Evolutionary conservation across 2,888 invertebrate species (phyloP).

Genomic region (Mesochorus sp.): DNA sequence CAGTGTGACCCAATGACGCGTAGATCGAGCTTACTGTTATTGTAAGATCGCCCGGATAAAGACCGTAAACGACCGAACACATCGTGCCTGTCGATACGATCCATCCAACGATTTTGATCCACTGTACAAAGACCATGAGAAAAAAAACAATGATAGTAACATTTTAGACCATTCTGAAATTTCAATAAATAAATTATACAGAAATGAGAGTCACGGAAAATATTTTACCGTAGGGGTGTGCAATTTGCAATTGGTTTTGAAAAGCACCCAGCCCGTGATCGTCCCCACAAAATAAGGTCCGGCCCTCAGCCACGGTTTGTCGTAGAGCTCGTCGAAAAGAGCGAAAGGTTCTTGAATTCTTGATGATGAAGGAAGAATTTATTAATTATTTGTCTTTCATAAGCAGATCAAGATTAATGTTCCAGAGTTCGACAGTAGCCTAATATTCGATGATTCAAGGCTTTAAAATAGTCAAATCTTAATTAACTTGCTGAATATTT

Average conservation of each 20-base stretch:
- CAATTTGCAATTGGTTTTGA: slow-evolving; percentile 87
- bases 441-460: too few species aligned
- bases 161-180: not conserved
- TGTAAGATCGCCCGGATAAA: slow-evolving; percentile 79
- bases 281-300: slow-evolving; percentile 92
- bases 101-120: slow-evolving; percentile 77
- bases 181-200: not conserved
- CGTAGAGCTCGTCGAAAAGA: slow-evolving; percentile 91
- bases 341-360: slow-evolving; percentile 91
- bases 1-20: slow-evolving; percentile 89
- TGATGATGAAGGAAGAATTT: too few species aligned
- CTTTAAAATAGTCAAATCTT: not conserved
- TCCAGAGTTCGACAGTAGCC: too few species aligned
- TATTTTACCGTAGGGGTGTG: slow-evolving; percentile 76
- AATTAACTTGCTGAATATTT: not conserved
- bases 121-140: too few species aligned
- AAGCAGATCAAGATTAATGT: too few species aligned
- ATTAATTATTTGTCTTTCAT: too few species aligned
- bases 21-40: slow-evolving; percentile 83
- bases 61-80: slow-evolving; percentile 80
- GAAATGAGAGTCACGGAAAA: not conserved
- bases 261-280: slow-evolving; percentile 88
- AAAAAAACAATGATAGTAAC: slow-evolving; percentile 13
- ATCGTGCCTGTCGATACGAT: slow-evolving; percentile 75
- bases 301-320: slow-evolving; percentile 92